Base-by-base conservation (phyloP, 1,140 invertebrate genomes). In the Calephelis virginiensis region DNA sequence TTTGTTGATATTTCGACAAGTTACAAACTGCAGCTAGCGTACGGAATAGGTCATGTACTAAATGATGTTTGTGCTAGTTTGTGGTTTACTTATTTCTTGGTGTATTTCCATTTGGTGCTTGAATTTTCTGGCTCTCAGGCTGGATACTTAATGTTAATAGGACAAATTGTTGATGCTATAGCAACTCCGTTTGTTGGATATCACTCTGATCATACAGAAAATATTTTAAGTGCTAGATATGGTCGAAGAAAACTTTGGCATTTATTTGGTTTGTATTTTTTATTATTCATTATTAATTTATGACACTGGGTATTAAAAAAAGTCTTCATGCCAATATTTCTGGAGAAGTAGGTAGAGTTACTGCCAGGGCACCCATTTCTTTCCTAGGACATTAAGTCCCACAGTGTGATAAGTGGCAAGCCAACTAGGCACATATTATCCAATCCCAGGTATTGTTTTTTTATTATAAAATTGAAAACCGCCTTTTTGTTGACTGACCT, bases 11-110 rank as follows among this genome's bases (percentile, higher is more conserved):
- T 87, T 74, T 89, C 86, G 45, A 89, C 82, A 10, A 91, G 81
- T 71, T 68, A 88, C 61, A 74, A 70, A 53, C 75, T 89, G 6
- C 89, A 90, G 76, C 66, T 93, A 14, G 86, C 86, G 4, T 94
- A 94, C 82, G 94, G 94, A 59, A 92, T 96, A 73, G 97, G 97
- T 0, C 98, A 99, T 92, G 94, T 99, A 43, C 92, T 98, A 38
- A 99, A 99, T 90, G 98, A 99, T 92, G 93, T 99, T 7, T 98
- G 97, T 92, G 97, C 98, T 46, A 97, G 97, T 60, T 97, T 99
- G 94, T 99, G 98, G 98, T 99, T 99, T 85, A 97, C 97, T 0
- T 99, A 99, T 91, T 92, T 98, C n/a, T 92, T 99, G 72, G 94
- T 99, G 14, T 99, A 95, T 90, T 96, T 98, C 81, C 96, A 98